phyloP scores from a whole-genome alignment of 2,888 invertebrate species.

The Argyra leucocephala region DNA sequence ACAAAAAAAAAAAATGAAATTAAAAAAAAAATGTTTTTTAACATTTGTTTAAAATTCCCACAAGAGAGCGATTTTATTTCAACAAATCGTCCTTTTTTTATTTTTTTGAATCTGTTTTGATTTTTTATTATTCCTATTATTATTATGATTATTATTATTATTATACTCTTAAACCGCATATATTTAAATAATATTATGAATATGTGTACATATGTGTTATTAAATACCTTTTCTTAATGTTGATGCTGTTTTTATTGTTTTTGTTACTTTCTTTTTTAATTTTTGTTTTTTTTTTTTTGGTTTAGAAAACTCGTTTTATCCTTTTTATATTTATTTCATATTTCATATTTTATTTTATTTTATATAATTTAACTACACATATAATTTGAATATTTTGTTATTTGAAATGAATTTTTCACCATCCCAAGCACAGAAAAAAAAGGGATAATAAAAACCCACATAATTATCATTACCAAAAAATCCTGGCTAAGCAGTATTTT shows the following conservation, averaged over 20 bases:
- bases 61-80: background rate
- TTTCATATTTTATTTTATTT: background rate
- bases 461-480: constrained; percentile 1
- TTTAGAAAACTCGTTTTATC: background rate
- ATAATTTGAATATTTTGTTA: too few species aligned
- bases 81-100: background rate
- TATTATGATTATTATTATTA: too few species aligned
- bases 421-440: background rate
- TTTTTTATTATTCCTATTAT: background rate
- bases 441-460: background rate
- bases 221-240: background rate
- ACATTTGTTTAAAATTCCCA: constrained; percentile 3
- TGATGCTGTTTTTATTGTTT: background rate
- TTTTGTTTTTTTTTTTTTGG: background rate
- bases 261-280: too few species aligned
- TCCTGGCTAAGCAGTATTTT: background rate
- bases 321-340: background rate
- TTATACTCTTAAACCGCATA: too few species aligned
- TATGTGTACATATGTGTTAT: background rate
- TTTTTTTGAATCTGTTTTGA: background rate
- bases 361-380: background rate
- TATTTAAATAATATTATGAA: background rate
- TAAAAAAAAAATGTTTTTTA: background rate
- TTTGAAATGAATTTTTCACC: too few species aligned
- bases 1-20: background rate